Conservation (phyloP, 1,140 invertebrate genomes). For the Nebria ingens region DNA sequence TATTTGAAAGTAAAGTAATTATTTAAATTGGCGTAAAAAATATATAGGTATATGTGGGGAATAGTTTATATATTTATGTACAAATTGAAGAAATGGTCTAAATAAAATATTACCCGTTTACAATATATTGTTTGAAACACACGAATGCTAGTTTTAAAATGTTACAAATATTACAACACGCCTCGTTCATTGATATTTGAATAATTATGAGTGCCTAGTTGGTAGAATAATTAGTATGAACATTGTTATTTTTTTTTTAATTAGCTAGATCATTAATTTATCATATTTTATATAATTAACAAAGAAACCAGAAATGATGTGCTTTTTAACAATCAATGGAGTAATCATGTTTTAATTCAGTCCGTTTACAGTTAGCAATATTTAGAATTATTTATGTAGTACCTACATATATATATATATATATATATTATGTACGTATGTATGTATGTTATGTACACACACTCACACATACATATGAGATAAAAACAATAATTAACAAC, state of each 20-base stretch:
- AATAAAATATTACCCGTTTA: constrained; percentile 3
- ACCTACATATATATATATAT: too few species aligned
- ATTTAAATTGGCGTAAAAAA: background rate
- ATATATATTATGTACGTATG: too few species aligned
- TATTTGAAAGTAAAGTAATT: background rate
- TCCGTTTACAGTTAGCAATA: constrained; percentile 7
- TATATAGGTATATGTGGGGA: background rate
- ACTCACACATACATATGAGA: too few species aligned
- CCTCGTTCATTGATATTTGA: background rate
- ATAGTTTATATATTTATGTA: background rate
- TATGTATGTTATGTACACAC: too few species aligned
- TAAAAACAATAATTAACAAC: too few species aligned
- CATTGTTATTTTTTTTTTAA: too few species aligned
- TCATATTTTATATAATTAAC: background rate
- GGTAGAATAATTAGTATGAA: background rate
- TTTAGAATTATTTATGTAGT: background rate
- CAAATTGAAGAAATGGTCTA: background rate
- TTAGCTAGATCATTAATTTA: too few species aligned
- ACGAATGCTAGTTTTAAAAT: background rate
- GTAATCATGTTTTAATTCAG: background rate
- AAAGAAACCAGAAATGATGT: background rate
- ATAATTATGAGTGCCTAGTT: constrained; percentile 5
- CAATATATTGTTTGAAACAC: background rate
- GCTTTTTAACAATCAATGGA: constrained; percentile 7
- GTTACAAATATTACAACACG: background rate